Evolutionary conservation across 2,797 vertebrate genomes (phyloP).

Genomic region (Cetoscarus ocellatus): DNA sequence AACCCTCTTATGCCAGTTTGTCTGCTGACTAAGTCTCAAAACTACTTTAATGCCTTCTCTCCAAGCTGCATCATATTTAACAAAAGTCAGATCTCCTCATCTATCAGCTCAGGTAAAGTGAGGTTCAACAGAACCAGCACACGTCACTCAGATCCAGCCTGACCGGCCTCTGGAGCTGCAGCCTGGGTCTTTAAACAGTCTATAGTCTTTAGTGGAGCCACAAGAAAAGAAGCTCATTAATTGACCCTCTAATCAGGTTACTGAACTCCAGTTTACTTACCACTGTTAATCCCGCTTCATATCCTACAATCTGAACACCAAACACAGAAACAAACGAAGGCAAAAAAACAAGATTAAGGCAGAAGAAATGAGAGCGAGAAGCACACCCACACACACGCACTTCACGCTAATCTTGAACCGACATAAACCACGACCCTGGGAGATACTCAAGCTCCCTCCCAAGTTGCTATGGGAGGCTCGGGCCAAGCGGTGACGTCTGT

Average conservation of each 20-base stretch:
- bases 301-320: constrained; percentile 65
- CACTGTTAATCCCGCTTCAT: constrained; percentile 69
- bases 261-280: constrained; percentile 71
- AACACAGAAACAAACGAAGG: constrained; percentile 57
- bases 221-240: constrained; percentile 56
- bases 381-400: constrained; percentile 55
- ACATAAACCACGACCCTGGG: constrained; percentile 52
- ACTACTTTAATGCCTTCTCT: constrained; percentile 25
- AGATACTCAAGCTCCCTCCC: constrained; percentile 55
- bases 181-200: constrained; percentile 42
- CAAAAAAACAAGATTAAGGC: constrained; percentile 71
- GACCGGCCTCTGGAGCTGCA: not conserved
- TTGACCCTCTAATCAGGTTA: constrained; percentile 68
- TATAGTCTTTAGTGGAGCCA: constrained; percentile 35
- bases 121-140: constrained; percentile 3
- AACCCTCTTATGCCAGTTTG: too few species aligned
- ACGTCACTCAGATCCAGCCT: not conserved
- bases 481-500: constrained; percentile 4
- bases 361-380: constrained; percentile 41
- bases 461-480: constrained; percentile 22
- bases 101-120: constrained; percentile 6
- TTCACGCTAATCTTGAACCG: constrained; percentile 66
- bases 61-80: constrained; percentile 41
- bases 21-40: too few species aligned
- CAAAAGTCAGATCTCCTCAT: constrained; percentile 12